Evolutionary conservation across 92 coral and sea anemone genomes (phyloP), one percentile per base, ranked within the genome.

Genomic region (Umimayanthus chanpuru): DNA sequence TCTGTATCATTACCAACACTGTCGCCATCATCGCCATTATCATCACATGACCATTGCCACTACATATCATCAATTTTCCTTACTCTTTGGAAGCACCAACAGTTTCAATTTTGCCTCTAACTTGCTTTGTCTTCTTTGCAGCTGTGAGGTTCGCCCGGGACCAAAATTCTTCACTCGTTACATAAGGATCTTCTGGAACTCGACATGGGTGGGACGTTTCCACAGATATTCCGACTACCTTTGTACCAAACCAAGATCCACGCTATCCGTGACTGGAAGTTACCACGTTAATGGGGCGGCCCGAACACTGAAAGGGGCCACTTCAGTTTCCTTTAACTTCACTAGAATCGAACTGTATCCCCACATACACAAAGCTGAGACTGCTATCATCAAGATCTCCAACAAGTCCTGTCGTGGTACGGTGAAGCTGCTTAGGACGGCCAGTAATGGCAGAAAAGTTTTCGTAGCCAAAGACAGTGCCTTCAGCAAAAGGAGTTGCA

Each of bases 91-190:
- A n/a, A 15, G 20, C 4, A 43, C n/a, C 25, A 75, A 36, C 50
- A 75, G 18, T n/a, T 36, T 74, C 18, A 16, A n/a, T n/a, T n/a
- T n/a, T n/a, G n/a, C 41, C n/a, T 29, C 14, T 80, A 30, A 20
- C 8, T 38, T 49, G 5, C n/a, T 77, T 29, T 78, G 20, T 67
- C 64, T 80, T 68, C 9, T n/a, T 78, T 91, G 38, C 92, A 95
- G 98, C 39, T 95, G 98, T 64, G 98, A 95, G 74, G 96, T 92
- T 81, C 92, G 98, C 30, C 98, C 98, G 8, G 98, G 98, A 61
- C 98, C 98, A 53, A 91, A 92, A 80, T 93, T 93, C 79, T 61
- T 95, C 29, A 93, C 92, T 56, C 93, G 98, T 5, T 90, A 93
- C 86, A 84, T 95, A 53, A 93, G 75, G 73, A 87, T 93, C 29